Evolutionary conservation across 2,113 vertebrate species (phyloP), one percentile per base, ranked within the genome.

Genomic region (Carollia perspicillata): DNA sequence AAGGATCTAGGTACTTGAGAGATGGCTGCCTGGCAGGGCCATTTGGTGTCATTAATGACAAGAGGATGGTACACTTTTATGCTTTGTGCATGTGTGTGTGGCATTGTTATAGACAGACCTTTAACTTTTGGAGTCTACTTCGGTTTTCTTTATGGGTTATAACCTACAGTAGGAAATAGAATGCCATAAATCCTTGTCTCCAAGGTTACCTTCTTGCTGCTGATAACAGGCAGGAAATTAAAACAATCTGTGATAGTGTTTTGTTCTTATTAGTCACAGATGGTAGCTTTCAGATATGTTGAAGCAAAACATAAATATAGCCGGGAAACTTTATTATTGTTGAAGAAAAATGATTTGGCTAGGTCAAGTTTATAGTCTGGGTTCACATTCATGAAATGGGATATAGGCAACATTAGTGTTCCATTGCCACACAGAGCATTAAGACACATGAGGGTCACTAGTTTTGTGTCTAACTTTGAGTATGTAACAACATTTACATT

Each of bases 161-260:
- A 96, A 13, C 87, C 16, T 93, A 94, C n/a, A 90, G 85, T 72
- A 75, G 97, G 91, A 95, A 90, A 94, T 72, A 72, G 97, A 97
- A 94, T 79, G 65, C 84, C 58, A 7, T 30, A 96, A 9, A 23
- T 92, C 0, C 97, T 81, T 20, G 98, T 99, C 98, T 98, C 98
- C 98, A 98, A 97, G 98, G 98, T 98, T 99, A 99, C 98, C 98
- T 97, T 98, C 75, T 96, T 86, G 51, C 77, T 44, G 97, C 98
- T 97, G 98, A 98, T 98, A 98, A 97, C 97, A 86, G 87, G 97
- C 98, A 98, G 99, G 99, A 99, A 99, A 99, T 99, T 98, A 99
- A 99, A 99, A 93, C 89, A 96, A 96, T 97, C 96, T 40, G 1
- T 78, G 98, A 93, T 97, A 96, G 86, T 66, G 96, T 97, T 96